Base-by-base conservation (phyloP, 1,140 invertebrate species). In the Nephotettix cincticeps region DNA sequence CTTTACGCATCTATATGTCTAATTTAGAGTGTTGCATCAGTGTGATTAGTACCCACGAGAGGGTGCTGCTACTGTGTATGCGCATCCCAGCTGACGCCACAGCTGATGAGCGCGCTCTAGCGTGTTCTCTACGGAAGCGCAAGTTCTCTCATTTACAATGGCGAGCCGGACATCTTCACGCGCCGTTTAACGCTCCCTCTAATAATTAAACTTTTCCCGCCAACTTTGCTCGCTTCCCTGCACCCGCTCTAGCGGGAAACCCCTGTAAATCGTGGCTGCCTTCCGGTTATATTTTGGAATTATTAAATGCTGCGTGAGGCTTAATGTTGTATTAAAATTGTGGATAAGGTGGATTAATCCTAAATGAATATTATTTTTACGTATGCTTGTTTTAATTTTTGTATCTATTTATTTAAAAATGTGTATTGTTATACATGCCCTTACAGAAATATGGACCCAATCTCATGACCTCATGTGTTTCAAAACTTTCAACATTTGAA, bases 171-270 rank as follows among this genome's bases (percentile, higher is more conserved):
- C 56, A 61, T 61, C 56, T 61, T 61, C 27, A 61, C 56, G 56
- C 56, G 25, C 56, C 21, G 56, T 61, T 61, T 21, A 27, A 11
- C 47, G 23, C 56, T 61, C 56, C 56, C 56, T 23, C 56, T 61
- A 61, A 61, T 61, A 61, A 61, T 61, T 61, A 61, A 61, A 61
- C 56, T 61, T 61, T 61, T 61, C 56, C 56, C 56, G 56, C 27
- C 56, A 61, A 61, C 56, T 61, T 61, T 27, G 21, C 56, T 61
- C 56, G 56, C 23, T 28, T 29, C 56, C 17, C 21, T 51, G 17
- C 47, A 11, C 21, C 47, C 56, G 13, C 21, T 6, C 23, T 11
- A 54, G 23, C 47, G 6, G 56, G 13, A 61, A 61, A 61, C 14
- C 21, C 23, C 21, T 4, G 13, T 25, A 61, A 61, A 36, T 36